phyloP scores from a whole-genome alignment of 1,140 invertebrate species.

The Cyclargus thomasi region DNA sequence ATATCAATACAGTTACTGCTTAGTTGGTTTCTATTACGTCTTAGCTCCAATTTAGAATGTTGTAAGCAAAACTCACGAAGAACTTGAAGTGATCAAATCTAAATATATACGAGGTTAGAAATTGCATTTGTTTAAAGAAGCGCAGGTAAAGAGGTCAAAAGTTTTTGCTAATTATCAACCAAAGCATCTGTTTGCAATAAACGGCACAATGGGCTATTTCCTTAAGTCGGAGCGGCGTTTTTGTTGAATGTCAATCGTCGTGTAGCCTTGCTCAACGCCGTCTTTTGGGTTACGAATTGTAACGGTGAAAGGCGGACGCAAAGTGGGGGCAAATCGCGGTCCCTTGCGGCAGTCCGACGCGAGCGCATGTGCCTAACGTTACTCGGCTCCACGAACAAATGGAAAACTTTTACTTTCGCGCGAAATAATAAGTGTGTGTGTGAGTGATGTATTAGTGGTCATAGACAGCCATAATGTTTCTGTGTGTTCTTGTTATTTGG shows the following conservation, averaged over 20 bases:
- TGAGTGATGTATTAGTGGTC: slow-evolving; percentile 49
- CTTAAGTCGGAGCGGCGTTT: slow-evolving; percentile 47
- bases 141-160: neutral
- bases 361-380: slow-evolving; percentile 36
- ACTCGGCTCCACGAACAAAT: slow-evolving; percentile 37
- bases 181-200: neutral
- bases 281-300: slow-evolving; percentile 64
- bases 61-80: too few relatives aligned
- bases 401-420: slow-evolving; percentile 62
- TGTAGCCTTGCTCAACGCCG: slow-evolving; percentile 64
- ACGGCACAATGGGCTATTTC: slow-evolving; percentile 37
- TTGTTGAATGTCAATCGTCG: slow-evolving; percentile 69
- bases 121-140: neutral
- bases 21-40: too few relatives aligned
- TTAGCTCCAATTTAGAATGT: too few relatives aligned
- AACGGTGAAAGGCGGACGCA: slow-evolving; percentile 63
- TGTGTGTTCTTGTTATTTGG: slow-evolving; percentile 60
- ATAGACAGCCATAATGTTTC: slow-evolving; percentile 56
- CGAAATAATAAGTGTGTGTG: slow-evolving; percentile 42
- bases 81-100: neutral
- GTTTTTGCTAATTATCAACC: neutral
- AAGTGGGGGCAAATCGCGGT: slow-evolving; percentile 45
- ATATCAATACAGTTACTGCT: too few relatives aligned
- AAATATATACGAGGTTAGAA: neutral
- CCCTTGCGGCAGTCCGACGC: slow-evolving; percentile 39